Base-by-base conservation (phyloP, 2,113 vertebrate species). In the Phoxinus phoxinus region DNA sequence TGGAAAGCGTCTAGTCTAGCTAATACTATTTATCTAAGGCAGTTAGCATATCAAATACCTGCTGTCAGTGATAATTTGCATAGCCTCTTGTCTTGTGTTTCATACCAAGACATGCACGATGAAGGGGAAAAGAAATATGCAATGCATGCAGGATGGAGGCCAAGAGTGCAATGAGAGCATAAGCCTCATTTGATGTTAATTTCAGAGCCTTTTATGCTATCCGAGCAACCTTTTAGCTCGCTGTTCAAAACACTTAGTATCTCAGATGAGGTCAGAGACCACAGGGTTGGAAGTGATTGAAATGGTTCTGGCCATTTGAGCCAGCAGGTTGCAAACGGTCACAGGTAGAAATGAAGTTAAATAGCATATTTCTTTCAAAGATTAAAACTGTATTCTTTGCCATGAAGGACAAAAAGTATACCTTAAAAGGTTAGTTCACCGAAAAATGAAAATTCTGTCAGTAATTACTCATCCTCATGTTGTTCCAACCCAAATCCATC, bases 31-130 rank as follows among this genome's bases (percentile, higher is more conserved):
- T 90, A 93, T 91, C 72, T 86, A 87, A 86, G 86, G 0, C 85
- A 83, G 90, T 93, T 92, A 93, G 89, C 89, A 91, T 92, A 92
- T 90, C 86, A 90, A 94, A 91, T 82, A 88, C 90, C 88, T 87
- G 89, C 90, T 94, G 90, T 93, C 90, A 87, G 83, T 84, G 88
- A 87, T 85, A 21, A 86, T 93, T 94, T 92, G 88, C 90, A 92
- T 92, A 89, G 81, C 71, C 86, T 90, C 91, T 89, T 89, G 89
- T 93, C 92, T 93, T 91, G 75, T 53, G n/a, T 56, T 85, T 84
- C 65, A 41, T 75, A 44, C 53, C 23, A 59, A 84, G 85, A n/a
- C 77, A 69, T 63, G 73, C n/a, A 44, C 44, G 58, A 75, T n/a
- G 71, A 59, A 81, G 81, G 59, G n/a, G 7, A 19, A 53, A 71